phyloP scores from a whole-genome alignment of 1,140 invertebrate genomes.

The Micrasema minimum region DNA sequence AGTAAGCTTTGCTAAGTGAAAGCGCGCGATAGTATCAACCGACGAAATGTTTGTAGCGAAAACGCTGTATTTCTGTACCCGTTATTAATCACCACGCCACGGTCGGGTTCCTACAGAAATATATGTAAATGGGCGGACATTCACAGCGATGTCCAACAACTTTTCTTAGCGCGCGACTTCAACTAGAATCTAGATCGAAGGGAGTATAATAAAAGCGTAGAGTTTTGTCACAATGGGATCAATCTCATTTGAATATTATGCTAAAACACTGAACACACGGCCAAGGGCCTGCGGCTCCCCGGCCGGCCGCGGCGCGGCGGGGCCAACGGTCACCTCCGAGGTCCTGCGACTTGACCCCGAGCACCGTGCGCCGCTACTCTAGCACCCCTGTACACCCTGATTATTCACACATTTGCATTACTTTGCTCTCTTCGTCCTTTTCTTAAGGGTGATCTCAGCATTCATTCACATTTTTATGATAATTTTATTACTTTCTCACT shows the following conservation, averaged over 20 bases:
- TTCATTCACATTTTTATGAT: neutral
- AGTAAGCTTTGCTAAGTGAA: too few species aligned
- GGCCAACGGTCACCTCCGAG: slow-evolving; percentile 43
- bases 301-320: too few species aligned
- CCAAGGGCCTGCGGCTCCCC: neutral
- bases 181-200: neutral
- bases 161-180: neutral
- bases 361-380: neutral
- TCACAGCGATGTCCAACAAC: neutral
- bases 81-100: neutral
- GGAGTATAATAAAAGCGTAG: slow-evolving; percentile 3
- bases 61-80: neutral
- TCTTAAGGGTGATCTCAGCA: neutral
- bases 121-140: neutral
- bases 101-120: neutral
- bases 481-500: slow-evolving; percentile 2
- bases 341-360: slow-evolving; percentile 38
- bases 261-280: slow-evolving; percentile 11
- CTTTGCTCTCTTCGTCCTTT: neutral
- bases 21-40: too few species aligned
- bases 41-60: neutral
- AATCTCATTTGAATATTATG: slow-evolving; percentile 32
- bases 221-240: slow-evolving; percentile 3
- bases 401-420: slow-evolving; percentile 24
- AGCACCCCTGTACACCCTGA: neutral